Conservation (phyloP, 2,888 invertebrate species). For the Brachycybe producta region DNA sequence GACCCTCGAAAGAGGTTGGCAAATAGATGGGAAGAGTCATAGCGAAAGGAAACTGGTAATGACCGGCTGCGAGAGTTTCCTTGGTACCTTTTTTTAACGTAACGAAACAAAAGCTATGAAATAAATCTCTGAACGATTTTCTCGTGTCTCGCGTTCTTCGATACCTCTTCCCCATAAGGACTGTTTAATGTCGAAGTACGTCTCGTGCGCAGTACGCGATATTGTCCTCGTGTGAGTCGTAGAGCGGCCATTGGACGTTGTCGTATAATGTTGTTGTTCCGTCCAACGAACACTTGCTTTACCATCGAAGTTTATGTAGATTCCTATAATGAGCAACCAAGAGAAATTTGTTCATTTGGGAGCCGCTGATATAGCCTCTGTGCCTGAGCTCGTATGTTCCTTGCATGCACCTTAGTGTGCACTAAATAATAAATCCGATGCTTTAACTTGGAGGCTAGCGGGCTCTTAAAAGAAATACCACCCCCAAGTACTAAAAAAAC, state of each 20-base stretch:
- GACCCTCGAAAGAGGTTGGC: constrained; percentile 18
- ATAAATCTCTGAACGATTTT: not conserved
- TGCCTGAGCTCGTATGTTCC: too few relatives aligned
- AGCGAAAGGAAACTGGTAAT: not conserved
- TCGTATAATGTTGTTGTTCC: too few relatives aligned
- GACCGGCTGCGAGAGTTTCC: not conserved
- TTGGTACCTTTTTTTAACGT: not conserved
- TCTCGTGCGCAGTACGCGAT: not conserved
- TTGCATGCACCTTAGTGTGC: too few relatives aligned
- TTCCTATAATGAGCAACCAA: too few relatives aligned
- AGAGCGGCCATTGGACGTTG: too few relatives aligned
- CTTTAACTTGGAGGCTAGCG: too few relatives aligned
- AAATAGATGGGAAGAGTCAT: not conserved
- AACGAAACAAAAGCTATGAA: not conserved
- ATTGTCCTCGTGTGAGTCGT: not conserved
- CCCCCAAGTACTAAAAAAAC: too few relatives aligned
- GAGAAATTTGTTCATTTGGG: too few relatives aligned
- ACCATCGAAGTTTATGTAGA: not conserved
- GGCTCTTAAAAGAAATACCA: too few relatives aligned
- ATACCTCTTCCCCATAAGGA: too few relatives aligned
- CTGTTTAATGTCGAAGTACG: not conserved
- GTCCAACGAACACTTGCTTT: not conserved
- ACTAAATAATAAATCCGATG: too few relatives aligned
- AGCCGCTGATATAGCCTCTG: too few relatives aligned
- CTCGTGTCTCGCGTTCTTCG: not conserved